Evolutionary conservation across 2,113 vertebrate species (phyloP).

Genomic region (Lipotes vexillifer): DNA sequence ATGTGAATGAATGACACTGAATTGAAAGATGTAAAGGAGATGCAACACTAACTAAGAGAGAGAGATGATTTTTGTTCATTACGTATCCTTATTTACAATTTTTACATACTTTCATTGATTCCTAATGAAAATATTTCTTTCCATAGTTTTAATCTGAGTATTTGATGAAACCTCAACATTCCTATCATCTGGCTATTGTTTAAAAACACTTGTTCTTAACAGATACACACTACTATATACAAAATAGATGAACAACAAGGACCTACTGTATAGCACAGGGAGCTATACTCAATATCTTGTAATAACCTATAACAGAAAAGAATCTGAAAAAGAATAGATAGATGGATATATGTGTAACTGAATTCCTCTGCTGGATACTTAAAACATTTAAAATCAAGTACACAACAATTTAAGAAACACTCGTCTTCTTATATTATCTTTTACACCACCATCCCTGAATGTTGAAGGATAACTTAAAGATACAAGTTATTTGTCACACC

Average conservation of each 20-base stretch:
- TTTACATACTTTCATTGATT: background rate
- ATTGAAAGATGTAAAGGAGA: background rate
- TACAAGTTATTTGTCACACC: background rate
- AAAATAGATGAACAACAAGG: background rate
- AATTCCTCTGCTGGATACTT: background rate
- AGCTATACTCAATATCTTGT: too few relatives aligned
- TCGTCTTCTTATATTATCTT: background rate
- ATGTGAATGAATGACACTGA: background rate
- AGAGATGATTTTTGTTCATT: background rate
- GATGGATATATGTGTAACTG: background rate
- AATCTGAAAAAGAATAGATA: background rate
- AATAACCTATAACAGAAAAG: background rate
- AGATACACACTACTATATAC: too few relatives aligned
- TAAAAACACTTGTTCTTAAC: background rate
- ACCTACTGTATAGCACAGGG: background rate
- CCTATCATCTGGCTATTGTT: background rate
- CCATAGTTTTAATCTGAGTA: background rate
- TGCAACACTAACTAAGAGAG: background rate
- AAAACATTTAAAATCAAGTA: background rate
- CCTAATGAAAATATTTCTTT: background rate
- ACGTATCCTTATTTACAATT: background rate
- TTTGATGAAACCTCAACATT: background rate
- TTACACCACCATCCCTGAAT: background rate
- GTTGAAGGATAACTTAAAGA: background rate
- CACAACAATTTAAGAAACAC: background rate